phyloP scores from a whole-genome alignment of 2,888 invertebrate genomes.

The Drosophila kanekoi region DNA sequence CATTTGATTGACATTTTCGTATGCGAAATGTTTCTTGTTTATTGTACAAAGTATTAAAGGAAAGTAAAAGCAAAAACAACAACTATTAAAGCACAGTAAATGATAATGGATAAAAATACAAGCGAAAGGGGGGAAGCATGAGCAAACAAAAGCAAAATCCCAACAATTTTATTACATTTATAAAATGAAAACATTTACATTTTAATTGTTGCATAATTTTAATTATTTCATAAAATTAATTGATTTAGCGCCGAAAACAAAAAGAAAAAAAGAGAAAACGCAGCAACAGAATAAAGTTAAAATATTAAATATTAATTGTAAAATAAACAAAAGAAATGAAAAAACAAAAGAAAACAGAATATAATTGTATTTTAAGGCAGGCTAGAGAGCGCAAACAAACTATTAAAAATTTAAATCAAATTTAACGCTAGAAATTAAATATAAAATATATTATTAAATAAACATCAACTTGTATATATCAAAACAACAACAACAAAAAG shows the following conservation, averaged over 20 bases:
- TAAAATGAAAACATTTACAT: conserved; percentile 78
- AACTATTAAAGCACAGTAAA: conserved; percentile 50
- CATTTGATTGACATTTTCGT: conserved; percentile 52
- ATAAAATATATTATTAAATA: conserved; percentile 49
- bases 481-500: conserved; percentile 54
- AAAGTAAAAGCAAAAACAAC: conserved; percentile 36
- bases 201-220: conserved; percentile 83
- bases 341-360: conserved; percentile 5
- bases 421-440: conserved; percentile 67
- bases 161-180: conserved; percentile 82
- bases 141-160: conserved; percentile 63
- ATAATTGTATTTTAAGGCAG: conserved; percentile 52
- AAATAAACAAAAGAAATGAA: conserved; percentile 32
- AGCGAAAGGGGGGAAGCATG: conserved; percentile 50
- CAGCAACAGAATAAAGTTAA: conserved; percentile 31
- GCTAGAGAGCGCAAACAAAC: conserved; percentile 66
- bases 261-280: conserved; percentile 45
- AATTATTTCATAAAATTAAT: conserved; percentile 71
- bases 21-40: conserved; percentile 68
- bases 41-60: conserved; percentile 83
- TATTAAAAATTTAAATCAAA: conserved; percentile 81
- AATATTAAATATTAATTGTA: conserved; percentile 52
- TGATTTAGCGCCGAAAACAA: conserved; percentile 63
- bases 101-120: conserved; percentile 39
- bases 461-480: conserved; percentile 58